Percentiles rank a stretch among this genome's conserved stretches.
These are phyloP conservation scores for Talpa occidentalis DNA, from an alignment of 2,113 vertebrate genomes.

Conservation along the genomic window DNA sequence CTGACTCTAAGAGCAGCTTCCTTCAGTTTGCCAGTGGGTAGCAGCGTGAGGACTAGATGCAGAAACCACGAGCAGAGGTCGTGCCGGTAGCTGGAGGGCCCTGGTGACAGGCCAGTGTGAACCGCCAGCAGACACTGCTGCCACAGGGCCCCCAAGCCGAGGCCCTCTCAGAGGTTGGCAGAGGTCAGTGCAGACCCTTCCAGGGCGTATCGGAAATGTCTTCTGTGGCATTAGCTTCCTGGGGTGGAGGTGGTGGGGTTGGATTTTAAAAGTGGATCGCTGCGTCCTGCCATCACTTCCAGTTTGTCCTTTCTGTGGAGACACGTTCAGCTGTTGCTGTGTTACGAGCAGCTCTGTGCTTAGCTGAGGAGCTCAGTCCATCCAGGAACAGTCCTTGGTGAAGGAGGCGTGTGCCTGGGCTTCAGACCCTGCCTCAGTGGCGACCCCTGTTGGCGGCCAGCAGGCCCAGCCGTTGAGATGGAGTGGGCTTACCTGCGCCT, in stretches of 20 bases:
- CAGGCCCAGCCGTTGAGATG: neutral
- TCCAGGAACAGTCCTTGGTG: neutral
- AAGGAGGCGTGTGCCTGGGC: neutral
- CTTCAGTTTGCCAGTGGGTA: too few species aligned
- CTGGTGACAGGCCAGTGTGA: too few species aligned
- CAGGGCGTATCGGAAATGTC: neutral
- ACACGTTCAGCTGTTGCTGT: neutral
- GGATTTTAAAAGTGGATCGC: neutral
- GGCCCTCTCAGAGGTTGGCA: neutral
- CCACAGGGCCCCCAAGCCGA: too few species aligned
- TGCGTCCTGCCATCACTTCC: fast-evolving
- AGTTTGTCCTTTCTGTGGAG: neutral
- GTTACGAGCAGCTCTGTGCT: neutral
- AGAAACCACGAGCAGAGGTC: too few species aligned
- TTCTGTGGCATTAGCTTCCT: neutral
- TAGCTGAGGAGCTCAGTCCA: neutral
- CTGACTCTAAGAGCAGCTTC: too few species aligned
- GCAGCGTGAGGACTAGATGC: too few species aligned
- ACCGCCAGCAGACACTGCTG: fast-evolving
- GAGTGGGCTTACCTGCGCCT: too few species aligned
- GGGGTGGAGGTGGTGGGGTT: neutral
- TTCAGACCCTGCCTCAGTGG: too few species aligned
- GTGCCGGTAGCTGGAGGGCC: too few species aligned
- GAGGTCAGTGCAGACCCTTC: neutral
- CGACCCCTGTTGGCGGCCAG: too few species aligned